phyloP scores from a whole-genome alignment of 2,113 vertebrate species.

The Chrysemys picta region DNA sequence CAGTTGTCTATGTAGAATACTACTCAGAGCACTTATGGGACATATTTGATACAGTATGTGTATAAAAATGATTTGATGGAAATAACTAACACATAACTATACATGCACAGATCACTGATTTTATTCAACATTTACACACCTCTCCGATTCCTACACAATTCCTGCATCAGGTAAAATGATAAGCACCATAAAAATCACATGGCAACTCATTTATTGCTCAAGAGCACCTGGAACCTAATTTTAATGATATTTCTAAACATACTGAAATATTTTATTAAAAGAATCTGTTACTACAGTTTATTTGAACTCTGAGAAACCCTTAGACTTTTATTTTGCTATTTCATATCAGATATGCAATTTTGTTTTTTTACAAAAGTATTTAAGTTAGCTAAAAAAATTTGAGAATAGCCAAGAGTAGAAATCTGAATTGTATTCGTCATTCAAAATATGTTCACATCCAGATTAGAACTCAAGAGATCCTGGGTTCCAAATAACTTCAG shows the following conservation, averaged over 20 bases:
- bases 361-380: neutral
- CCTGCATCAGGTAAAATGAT: neutral
- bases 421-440: constrained; percentile 3
- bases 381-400: neutral
- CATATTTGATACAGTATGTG: neutral
- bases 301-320: neutral
- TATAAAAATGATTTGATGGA: neutral
- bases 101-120: neutral
- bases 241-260: neutral
- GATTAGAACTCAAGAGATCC: constrained; percentile 3
- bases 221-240: neutral
- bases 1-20: neutral
- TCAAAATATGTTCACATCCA: constrained; percentile 7
- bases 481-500: neutral
- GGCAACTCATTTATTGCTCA: neutral
- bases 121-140: neutral
- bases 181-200: neutral
- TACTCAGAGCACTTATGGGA: constrained; percentile 26
- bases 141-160: neutral
- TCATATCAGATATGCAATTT: neutral
- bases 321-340: neutral
- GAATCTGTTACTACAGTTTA: neutral
- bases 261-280: neutral
- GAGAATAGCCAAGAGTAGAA: neutral
- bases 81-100: neutral